A percentile compares a stretch with the other conserved stretches of the same genome.
Evolutionary conservation across 2,888 invertebrate species (phyloP).

Genomic region (Miltochrista miniata): DNA sequence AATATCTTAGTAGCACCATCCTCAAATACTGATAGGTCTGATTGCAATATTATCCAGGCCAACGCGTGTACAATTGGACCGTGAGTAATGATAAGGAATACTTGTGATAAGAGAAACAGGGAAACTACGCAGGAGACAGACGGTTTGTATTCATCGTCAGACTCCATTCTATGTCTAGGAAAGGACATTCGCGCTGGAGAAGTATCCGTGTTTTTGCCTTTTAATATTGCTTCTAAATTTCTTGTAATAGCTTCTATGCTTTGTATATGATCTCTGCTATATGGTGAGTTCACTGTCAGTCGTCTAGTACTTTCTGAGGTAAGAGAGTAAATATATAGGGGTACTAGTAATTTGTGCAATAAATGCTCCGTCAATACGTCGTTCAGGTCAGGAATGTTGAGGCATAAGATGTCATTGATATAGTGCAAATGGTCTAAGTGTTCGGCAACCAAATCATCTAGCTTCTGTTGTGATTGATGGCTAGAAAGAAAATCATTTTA

Average conservation of each 20-base stretch:
- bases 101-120: conserved; percentile 95
- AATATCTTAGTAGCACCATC: conserved; percentile 87
- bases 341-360: conserved; percentile 95
- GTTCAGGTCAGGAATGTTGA: conserved; percentile 96
- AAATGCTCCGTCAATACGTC: conserved; percentile 97
- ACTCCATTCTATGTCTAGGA: conserved; percentile 64
- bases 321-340: conserved; percentile 96
- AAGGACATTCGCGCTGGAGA: conserved; percentile 70
- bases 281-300: conserved; percentile 59
- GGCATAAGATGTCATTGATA: conserved; percentile 96
- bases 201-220: conserved; percentile 80
- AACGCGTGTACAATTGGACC: conserved; percentile 94
- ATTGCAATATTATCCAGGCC: conserved; percentile 95
- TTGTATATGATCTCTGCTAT: conserved; percentile 73
- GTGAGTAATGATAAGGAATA: conserved; percentile 96
- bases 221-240: conserved; percentile 86
- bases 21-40: conserved; percentile 88
- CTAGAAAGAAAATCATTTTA: conserved; percentile 77
- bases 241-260: conserved; percentile 85
- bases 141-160: conserved; percentile 85
- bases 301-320: conserved; percentile 72
- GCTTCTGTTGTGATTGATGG: conserved; percentile 94
- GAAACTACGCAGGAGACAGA: conserved; percentile 95
- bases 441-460: conserved; percentile 97
- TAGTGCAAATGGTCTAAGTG: conserved; percentile 99